phyloP scores from a whole-genome alignment of 2,888 invertebrate genomes.

The Pristionchus fissidentatus region DNA sequence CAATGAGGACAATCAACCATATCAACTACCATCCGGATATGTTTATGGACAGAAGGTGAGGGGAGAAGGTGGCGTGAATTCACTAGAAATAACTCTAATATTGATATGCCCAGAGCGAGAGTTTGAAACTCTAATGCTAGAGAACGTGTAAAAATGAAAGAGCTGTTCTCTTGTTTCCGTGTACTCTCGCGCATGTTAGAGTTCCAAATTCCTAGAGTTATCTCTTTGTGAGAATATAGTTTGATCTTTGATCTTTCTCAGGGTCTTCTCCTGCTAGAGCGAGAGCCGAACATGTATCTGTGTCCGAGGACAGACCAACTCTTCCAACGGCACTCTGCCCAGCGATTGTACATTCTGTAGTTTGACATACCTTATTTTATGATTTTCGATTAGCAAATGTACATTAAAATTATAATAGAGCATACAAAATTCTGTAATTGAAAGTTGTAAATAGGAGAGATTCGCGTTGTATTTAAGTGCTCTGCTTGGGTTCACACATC shows the following conservation, averaged over 20 bases:
- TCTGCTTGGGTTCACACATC: background rate
- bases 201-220: too few relatives aligned
- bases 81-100: too few relatives aligned
- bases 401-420: too few relatives aligned
- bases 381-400: background rate
- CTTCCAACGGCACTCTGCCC: background rate
- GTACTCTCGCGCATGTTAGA: too few relatives aligned
- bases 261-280: background rate
- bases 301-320: background rate
- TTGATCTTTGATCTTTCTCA: slow-evolving; percentile 28
- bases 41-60: slow-evolving; percentile 79
- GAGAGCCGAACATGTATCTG: slow-evolving; percentile 1
- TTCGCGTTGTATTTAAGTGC: too few relatives aligned
- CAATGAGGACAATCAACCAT: slow-evolving; percentile 93
- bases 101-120: too few relatives aligned
- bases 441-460: too few relatives aligned
- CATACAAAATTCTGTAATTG: too few relatives aligned
- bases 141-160: too few relatives aligned
- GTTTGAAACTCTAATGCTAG: too few relatives aligned
- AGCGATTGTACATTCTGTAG: slow-evolving; percentile 30
- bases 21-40: slow-evolving; percentile 98
- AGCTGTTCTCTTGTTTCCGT: too few relatives aligned
- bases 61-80: too few relatives aligned
- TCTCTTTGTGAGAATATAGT: background rate
- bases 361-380: background rate